Conservation (phyloP, 1,140 invertebrate genomes). For the Potamilus streckersoni region DNA sequence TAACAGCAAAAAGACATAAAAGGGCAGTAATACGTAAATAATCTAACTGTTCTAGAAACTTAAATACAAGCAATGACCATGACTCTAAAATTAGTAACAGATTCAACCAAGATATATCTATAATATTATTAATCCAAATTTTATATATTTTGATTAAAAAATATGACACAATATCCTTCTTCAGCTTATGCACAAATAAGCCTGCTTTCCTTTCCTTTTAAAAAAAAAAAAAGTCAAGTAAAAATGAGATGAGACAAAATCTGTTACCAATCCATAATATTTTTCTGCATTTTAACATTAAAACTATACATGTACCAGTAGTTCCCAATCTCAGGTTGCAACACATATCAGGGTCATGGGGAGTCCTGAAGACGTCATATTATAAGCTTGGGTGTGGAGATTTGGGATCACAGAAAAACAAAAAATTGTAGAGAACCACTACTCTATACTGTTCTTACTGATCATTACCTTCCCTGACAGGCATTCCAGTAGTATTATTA, state of each 20-base stretch:
- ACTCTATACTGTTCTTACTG: neutral
- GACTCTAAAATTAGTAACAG: neutral
- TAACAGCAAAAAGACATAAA: neutral
- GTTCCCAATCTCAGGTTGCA: neutral
- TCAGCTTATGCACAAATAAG: too few species aligned
- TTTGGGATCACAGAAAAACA: neutral
- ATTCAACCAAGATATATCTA: neutral
- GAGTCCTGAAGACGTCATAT: neutral
- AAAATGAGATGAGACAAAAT: too few species aligned
- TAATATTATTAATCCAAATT: neutral
- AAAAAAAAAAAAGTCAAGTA: too few species aligned
- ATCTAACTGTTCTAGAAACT: neutral
- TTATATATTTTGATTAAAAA: too few species aligned
- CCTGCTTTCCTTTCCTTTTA: too few species aligned
- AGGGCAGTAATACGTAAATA: neutral
- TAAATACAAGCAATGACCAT: neutral
- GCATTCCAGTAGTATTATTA: slow-evolving; percentile 19
- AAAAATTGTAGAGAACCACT: neutral
- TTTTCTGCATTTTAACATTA: too few species aligned
- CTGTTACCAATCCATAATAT: too few species aligned
- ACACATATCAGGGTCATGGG: neutral
- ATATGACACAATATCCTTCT: too few species aligned
- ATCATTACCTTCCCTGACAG: slow-evolving; percentile 23
- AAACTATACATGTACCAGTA: neutral
- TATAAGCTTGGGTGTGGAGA: neutral